Percentiles rank a stretch among this genome's conserved stretches.
phyloP scores from a whole-genome alignment of 64 coral and sea anemone genomes.

The Platygyra sinensis region DNA sequence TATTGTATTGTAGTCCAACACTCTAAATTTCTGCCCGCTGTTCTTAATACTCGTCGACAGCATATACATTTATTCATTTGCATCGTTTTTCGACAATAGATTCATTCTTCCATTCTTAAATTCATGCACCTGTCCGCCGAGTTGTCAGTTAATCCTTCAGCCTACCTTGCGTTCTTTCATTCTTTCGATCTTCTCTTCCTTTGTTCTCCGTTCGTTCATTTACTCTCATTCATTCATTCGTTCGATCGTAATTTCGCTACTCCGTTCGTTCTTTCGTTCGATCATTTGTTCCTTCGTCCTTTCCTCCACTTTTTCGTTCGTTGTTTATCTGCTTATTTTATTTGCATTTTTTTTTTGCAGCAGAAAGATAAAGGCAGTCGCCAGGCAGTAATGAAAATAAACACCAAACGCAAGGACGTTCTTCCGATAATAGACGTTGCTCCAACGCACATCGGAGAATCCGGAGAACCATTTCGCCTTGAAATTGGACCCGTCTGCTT shows the following conservation, averaged over 20 bases:
- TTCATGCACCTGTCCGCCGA: background rate
- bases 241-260: background rate
- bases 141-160: too few species aligned
- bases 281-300: background rate
- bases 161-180: background rate
- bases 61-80: too few species aligned
- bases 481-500: slow-evolving; percentile 37
- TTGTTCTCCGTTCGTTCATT: background rate
- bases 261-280: background rate
- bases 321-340: background rate
- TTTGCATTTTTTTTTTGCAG: background rate
- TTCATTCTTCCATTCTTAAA: background rate
- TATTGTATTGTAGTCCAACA: too few species aligned
- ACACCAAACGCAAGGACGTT: slow-evolving; percentile 5
- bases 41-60: too few species aligned
- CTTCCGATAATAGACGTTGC: slow-evolving; percentile 30
- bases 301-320: background rate
- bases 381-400: slow-evolving; percentile 15
- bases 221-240: background rate
- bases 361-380: background rate
- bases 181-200: too few species aligned
- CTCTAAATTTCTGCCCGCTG: too few species aligned
- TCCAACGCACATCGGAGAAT: background rate
- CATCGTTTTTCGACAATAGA: background rate
- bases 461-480: background rate